Evolutionary conservation across 2,113 vertebrate species (phyloP).

Genomic region (Gymnobelideus leadbeateri): DNA sequence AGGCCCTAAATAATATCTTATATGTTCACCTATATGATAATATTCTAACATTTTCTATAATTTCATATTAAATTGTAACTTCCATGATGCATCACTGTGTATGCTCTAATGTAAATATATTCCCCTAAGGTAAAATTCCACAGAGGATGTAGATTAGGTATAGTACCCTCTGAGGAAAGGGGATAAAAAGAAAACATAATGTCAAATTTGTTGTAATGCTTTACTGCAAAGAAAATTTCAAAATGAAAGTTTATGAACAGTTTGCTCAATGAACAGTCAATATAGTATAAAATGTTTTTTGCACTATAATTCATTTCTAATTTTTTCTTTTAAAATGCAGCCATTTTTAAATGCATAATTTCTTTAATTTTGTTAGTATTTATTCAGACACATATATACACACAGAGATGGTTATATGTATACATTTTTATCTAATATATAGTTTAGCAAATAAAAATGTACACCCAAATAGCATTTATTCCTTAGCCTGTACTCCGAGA

Average conservation of each 20-base stretch:
- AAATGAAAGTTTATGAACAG: slow-evolving; percentile 46
- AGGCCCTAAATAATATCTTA: accelerated
- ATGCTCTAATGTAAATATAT: slow-evolving; percentile 53
- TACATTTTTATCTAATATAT: slow-evolving; percentile 57
- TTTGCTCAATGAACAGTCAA: slow-evolving; percentile 32
- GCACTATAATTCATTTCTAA: background rate
- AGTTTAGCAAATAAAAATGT: slow-evolving; percentile 71
- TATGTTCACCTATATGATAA: background rate
- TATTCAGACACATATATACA: background rate
- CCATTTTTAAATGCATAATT: background rate
- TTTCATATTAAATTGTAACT: slow-evolving; percentile 27
- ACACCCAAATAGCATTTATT: slow-evolving; percentile 71
- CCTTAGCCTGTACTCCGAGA: slow-evolving; percentile 60
- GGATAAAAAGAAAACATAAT: slow-evolving; percentile 46
- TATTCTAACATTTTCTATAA: background rate
- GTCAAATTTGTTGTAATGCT: slow-evolving; percentile 77
- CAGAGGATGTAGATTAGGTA: slow-evolving; percentile 56
- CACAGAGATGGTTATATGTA: slow-evolving; percentile 61
- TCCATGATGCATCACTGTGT: slow-evolving; percentile 2
- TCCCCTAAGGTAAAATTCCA: slow-evolving; percentile 61
- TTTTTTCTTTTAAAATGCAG: background rate
- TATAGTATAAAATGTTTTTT: background rate
- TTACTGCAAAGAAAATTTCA: slow-evolving; percentile 53
- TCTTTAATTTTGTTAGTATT: background rate
- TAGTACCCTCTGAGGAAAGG: slow-evolving; percentile 56